Base-by-base conservation (phyloP, 2,888 invertebrate genomes). In the Scaptomyza reducta region DNA sequence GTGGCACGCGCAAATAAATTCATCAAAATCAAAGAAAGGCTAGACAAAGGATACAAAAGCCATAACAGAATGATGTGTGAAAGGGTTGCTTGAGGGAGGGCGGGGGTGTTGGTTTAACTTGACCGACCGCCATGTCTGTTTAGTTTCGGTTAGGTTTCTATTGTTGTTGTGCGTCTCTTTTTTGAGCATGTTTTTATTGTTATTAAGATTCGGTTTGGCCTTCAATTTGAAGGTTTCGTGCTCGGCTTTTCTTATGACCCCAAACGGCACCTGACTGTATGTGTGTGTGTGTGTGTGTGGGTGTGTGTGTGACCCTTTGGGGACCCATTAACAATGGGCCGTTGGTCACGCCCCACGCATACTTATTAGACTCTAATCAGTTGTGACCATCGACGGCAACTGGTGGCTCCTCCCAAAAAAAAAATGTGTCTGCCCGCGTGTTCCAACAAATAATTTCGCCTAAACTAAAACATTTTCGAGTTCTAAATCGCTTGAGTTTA, bases 301-400 rank as follows among this genome's bases (percentile, higher is more conserved):
- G 62, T 55, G 44, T 51, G 63, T 16, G 63, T 62, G 62, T 59
- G 61, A 42, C 61, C 67, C 86, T 80, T 86, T 63, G 66, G 80
- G 75, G 84, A 78, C 74, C 84, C 81, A 86, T 82, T 84, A 80
- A 86, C 82, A 78, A 71, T 62, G 62, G 71, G 51, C 65, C 56
- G 49, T 57, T 38, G 80, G 73, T 77, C 81, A 81, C 80, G 84
- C 84, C 74, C 78, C 68, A 74, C 78, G 81, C 84, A 82, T 86
- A 86, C 81, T 86, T 82, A 82, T 86, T 86, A 80, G 81, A 77
- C 80, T 83, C 75, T 83, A 83, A 81, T 81, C 86, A 86, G 81
- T 77, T 80, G 80, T 66, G 86, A 72, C 73, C 81, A 77, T 74
- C 80, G 63, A 73, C 54, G 86, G 80, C 86, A 85, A 81, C 80